Evolutionary conservation across 2,888 invertebrate species (phyloP).

Genomic region (Lasius fuliginosus): DNA sequence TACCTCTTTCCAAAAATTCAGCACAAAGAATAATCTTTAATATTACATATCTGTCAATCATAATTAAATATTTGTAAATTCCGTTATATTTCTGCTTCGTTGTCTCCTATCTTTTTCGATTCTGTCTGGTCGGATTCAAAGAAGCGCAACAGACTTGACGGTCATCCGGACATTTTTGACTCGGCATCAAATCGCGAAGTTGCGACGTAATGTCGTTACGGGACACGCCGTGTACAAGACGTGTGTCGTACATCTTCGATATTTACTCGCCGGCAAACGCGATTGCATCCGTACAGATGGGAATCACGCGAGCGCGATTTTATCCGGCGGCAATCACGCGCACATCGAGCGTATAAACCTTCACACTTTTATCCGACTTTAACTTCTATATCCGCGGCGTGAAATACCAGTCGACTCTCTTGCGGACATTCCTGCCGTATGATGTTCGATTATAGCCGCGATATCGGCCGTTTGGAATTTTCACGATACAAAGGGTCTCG

Average conservation of each 20-base stretch:
- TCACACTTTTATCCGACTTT: slow-evolving; percentile 32
- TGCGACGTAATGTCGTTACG: slow-evolving; percentile 24
- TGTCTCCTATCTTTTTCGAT: neutral
- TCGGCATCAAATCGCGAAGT: slow-evolving; percentile 30
- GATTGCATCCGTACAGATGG: slow-evolving; percentile 45
- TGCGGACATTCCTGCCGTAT: neutral
- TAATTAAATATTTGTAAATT: neutral
- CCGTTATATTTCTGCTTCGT: neutral
- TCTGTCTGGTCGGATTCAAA: neutral
- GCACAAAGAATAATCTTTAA: neutral
- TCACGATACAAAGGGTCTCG: neutral
- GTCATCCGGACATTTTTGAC: slow-evolving; percentile 2
- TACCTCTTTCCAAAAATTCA: neutral
- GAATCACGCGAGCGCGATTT: slow-evolving; percentile 36
- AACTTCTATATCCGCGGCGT: neutral
- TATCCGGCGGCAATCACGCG: slow-evolving; percentile 39
- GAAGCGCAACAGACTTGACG: neutral
- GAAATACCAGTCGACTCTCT: neutral
- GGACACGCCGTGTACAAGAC: neutral
- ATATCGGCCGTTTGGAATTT: neutral
- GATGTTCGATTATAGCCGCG: slow-evolving; percentile 2
- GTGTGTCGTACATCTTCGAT: slow-evolving; percentile 23
- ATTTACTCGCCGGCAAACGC: slow-evolving; percentile 36
- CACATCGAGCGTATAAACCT: slow-evolving; percentile 38
- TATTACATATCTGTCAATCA: neutral